These are phyloP conservation scores for Trachemys scripta DNA, from an alignment of 2,113 vertebrate genomes.

Conservation along the genomic window DNA sequence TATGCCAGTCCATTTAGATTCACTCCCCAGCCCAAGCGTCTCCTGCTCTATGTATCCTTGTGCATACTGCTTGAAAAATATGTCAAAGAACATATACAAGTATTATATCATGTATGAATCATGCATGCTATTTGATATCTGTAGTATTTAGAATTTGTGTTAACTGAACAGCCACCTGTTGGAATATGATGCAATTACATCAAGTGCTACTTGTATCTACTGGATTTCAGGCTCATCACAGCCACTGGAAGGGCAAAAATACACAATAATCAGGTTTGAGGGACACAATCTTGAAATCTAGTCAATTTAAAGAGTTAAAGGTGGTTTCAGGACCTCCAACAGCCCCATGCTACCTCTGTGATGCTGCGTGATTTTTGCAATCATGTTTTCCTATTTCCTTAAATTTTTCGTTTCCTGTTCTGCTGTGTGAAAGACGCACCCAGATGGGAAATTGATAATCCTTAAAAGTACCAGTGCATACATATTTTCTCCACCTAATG, in stretches of 20 bases:
- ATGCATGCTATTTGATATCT: not conserved
- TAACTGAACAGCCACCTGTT: not conserved
- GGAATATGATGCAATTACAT: not conserved
- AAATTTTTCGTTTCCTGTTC: not conserved
- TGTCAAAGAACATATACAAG: not conserved
- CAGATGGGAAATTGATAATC: not conserved
- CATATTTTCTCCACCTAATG: not conserved
- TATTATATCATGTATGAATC: not conserved
- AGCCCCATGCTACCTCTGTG: not conserved
- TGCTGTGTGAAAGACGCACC: not conserved
- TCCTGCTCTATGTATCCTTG: not conserved
- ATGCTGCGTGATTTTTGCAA: not conserved
- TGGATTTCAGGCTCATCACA: not conserved
- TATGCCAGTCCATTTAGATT: not conserved
- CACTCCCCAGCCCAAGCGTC: not conserved
- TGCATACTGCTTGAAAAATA: too few relatives aligned
- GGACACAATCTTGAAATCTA: constrained; percentile 5
- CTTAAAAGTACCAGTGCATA: not conserved
- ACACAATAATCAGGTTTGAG: not conserved
- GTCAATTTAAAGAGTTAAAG: not conserved
- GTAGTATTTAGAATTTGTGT: not conserved
- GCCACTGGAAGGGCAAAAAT: not conserved
- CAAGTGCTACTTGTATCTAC: not conserved
- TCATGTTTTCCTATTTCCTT: not conserved
- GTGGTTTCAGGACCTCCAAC: not conserved